Base-by-base conservation (phyloP, 2,888 invertebrate genomes). In the Odontocerum albicorne region DNA sequence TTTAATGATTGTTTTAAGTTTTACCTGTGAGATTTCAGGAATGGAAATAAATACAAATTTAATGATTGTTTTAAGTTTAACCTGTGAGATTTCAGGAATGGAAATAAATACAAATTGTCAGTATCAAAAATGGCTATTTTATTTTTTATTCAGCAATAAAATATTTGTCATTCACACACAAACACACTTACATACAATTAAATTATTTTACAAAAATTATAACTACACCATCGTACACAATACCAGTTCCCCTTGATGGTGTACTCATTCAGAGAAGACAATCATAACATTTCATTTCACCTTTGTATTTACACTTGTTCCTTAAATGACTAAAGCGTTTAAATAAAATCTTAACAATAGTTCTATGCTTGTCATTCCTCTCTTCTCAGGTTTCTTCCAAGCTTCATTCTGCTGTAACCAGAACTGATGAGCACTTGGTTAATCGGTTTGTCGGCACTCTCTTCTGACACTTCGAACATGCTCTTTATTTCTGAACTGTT, bases 341-440 rank as follows among this genome's bases (percentile, higher is more conserved):
- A 57, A 54, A 60, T 55, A 60, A 55, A 39, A 27, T 46, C 32
- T 53, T 53, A 45, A 35, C 13, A 43, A 43, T 33, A 33, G 40
- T 22, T 38, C 33, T 40, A 39, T 36, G 33, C 45, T 10, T 10
- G 31, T 55, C 49, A 49, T 22, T 55, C 49, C 31, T 31, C 44
- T 44, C 49, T 38, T 44, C 47, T 33, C n/a, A 51, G 32, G 13
- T 12, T 65, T 69, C 78, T 72, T 62, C 78, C 78, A 27, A 68
- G 72, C 70, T 78, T 78, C 61, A 76, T 77, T 76, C 77, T 76
- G 68, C 78, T 78, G 66, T 78, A 78, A 32, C 78, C 75, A 51
- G 78, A 76, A 33, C 55, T 61, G 36, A 61, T 61, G 16, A 58
- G 45, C n/a, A 61, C 60, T 10, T 72, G 68, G 63, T 74, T 56